Evolutionary conservation across 2,113 vertebrate species (phyloP), one percentile per base, ranked within the genome.

Genomic region (Passer montanus): DNA sequence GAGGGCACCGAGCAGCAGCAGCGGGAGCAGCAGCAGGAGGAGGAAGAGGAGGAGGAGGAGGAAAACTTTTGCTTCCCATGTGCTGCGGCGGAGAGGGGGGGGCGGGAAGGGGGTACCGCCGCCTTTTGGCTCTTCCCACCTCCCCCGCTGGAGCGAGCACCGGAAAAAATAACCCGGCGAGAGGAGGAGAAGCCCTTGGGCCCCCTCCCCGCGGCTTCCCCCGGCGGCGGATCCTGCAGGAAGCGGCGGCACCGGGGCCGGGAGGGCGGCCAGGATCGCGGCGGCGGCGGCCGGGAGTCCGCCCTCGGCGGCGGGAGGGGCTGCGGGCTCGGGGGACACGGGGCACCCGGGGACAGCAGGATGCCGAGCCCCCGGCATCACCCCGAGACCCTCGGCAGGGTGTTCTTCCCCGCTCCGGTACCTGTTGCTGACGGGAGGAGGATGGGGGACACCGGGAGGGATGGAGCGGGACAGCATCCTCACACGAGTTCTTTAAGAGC

Each of bases 1-100:
- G 82, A 75, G 67, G 67, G 70, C 39, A 73, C 31, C 35, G 47
- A 78, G 44, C 59, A 39, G 56, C 7, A n/a, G 53, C 43, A 10
- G 35, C 39, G 26, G 43, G 24, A 4, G 44, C 24, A 6, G 66
- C 9, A 53, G 22, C 15, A 58, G n/a, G 33, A 58, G 69, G 7
- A 50, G 26, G 8, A 70, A 52, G 39, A 53, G 39, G 39, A 76
- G 50, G n/a, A 79, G 59, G 55, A 78, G 58, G 44, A 90, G 78
- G 85, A 85, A 92, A 87, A 89, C 59, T 95, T 88, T 95, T 81
- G 85, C 93, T 96, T 94, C 93, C 93, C 94, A 87, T 76, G 93
- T 53, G 86, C 91, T 30, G 93, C 86, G 31, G 52, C 4, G 66
- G 41, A 28, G 46, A 8, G 6, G 31, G 31, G 27, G 69, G 47